Conservation (phyloP, 2,888 invertebrate species). For the Lobophora halterata region DNA sequence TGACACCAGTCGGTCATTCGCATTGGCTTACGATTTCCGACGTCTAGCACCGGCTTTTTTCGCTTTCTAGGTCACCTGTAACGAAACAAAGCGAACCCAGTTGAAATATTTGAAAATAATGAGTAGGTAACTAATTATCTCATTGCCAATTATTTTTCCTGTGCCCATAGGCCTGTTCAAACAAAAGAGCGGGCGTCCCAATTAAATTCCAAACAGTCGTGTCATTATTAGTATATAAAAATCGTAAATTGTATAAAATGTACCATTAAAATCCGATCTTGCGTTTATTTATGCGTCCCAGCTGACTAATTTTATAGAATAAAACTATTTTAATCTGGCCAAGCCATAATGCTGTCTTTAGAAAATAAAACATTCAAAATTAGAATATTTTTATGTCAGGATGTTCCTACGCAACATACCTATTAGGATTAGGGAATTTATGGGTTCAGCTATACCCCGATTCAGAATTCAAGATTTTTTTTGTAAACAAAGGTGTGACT, state of each 20-base stretch:
- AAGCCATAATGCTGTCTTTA: constrained; percentile 19
- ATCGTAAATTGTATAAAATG: constrained; percentile 21
- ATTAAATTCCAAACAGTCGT: constrained; percentile 7
- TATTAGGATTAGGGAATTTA: too few species aligned
- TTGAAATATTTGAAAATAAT: constrained; percentile 27
- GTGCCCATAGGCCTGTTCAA: constrained; percentile 7
- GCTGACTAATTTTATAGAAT: constrained; percentile 29
- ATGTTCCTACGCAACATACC: too few species aligned
- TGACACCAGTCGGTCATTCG: constrained; percentile 69
- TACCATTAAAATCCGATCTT: constrained; percentile 21
- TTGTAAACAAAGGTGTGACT: too few species aligned
- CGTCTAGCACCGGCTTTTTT: constrained; percentile 39
- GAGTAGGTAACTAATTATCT: constrained; percentile 27
- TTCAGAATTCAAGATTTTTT: too few species aligned
- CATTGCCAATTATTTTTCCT: constrained; percentile 12
- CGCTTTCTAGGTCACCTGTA: constrained; percentile 40
- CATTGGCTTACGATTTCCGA: constrained; percentile 9
- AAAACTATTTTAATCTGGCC: constrained; percentile 22
- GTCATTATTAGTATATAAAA: constrained; percentile 21
- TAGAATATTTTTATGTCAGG: background rate
- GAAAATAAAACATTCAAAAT: constrained; percentile 18
- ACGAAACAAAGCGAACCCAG: constrained; percentile 22
- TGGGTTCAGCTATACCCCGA: too few species aligned
- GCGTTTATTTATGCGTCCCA: constrained; percentile 26
- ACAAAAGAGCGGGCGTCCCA: constrained; percentile 12